These are phyloP conservation scores for Smithornis capensis DNA, from an alignment of 2,113 vertebrate species.

Conservation along the genomic window DNA sequence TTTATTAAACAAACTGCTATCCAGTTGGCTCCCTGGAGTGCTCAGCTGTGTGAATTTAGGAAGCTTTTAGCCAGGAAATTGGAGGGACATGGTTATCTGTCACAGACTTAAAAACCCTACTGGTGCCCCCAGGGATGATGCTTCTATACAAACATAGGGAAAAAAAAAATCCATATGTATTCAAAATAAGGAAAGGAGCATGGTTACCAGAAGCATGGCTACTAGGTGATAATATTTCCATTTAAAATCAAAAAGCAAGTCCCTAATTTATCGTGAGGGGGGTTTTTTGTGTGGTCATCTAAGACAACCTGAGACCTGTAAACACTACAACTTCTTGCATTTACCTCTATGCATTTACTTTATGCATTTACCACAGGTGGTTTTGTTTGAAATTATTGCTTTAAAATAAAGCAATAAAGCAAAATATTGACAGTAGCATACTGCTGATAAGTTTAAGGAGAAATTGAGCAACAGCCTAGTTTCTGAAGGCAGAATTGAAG, in stretches of 20 bases:
- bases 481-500: neutral
- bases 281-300: neutral
- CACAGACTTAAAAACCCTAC: slow-evolving; percentile 19
- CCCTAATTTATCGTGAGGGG: neutral
- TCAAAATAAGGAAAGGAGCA: neutral
- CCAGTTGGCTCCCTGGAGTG: slow-evolving; percentile 37
- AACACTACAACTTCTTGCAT: neutral
- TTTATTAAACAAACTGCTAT: slow-evolving; percentile 50
- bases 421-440: neutral
- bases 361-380: no score
- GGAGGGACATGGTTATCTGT: slow-evolving; percentile 29
- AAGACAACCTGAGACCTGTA: neutral
- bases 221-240: neutral
- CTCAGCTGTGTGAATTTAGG: slow-evolving; percentile 31
- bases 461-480: neutral
- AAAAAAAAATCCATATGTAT: neutral
- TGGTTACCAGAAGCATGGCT: neutral
- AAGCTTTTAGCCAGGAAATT: slow-evolving; percentile 56
- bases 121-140: neutral
- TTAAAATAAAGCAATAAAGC: no score
- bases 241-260: neutral
- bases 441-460: neutral
- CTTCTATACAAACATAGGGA: neutral
- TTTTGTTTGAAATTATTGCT: neutral
- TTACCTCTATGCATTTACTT: neutral